Conservation (phyloP, 2,797 vertebrate species). For the Anniella stebbinsi region DNA sequence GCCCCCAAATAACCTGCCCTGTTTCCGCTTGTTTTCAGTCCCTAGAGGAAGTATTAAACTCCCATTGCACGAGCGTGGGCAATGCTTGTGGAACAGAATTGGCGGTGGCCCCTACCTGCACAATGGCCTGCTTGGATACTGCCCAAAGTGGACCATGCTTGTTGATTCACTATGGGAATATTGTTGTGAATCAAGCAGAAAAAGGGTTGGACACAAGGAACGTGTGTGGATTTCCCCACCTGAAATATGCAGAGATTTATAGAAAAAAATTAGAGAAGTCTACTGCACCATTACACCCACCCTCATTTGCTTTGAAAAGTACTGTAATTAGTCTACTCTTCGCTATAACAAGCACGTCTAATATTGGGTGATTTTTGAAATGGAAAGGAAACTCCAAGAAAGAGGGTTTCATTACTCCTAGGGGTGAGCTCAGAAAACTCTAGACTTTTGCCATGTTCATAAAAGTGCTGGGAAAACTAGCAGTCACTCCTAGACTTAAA, state of each 20-base stretch:
- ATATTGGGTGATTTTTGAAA: not conserved
- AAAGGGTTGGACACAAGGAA: not conserved
- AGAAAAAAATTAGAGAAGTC: not conserved
- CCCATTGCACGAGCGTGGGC: no score
- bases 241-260: not conserved
- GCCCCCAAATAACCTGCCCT: no score
- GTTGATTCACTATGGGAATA: not conserved
- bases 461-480: not conserved
- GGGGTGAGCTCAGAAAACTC: not conserved
- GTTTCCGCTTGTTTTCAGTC: no score
- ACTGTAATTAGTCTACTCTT: not conserved
- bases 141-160: not conserved
- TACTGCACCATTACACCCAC: not conserved
- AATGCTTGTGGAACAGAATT: no score
- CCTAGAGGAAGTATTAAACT: no score
- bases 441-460: not conserved
- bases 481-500: not conserved
- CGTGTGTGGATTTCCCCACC: not conserved
- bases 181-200: not conserved
- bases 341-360: not conserved
- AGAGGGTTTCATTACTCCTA: not conserved
- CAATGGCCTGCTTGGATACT: no score
- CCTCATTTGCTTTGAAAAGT: not conserved
- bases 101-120: no score
- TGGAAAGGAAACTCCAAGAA: not conserved